Percentiles rank a stretch among this genome's conserved stretches.
These are phyloP conservation scores for Sphaerodactylus townsendi DNA, from an alignment of 2,113 vertebrate genomes.

Conservation along the genomic window DNA sequence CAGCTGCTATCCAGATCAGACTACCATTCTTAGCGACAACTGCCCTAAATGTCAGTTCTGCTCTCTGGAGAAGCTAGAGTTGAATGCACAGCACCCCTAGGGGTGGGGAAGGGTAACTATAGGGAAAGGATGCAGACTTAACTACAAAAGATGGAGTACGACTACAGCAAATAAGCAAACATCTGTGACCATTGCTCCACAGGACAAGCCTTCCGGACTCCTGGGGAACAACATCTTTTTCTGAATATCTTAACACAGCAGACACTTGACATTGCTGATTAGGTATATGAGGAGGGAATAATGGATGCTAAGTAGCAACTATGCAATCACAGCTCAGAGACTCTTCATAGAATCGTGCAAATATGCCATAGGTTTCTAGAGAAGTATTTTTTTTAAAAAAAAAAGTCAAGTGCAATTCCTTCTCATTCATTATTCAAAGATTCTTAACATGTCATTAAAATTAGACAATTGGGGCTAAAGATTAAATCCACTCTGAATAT, in stretches of 20 bases:
- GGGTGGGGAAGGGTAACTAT: too few species aligned
- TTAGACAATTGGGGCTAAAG: conserved; percentile 25
- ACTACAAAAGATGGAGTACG: too few species aligned
- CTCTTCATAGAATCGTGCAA: background rate
- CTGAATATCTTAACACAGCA: background rate
- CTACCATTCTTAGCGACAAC: too few species aligned
- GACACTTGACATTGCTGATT: background rate
- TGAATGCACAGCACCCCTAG: too few species aligned
- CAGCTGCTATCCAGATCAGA: too few species aligned
- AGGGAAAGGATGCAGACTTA: too few species aligned
- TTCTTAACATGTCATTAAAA: conserved; percentile 14
- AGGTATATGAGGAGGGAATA: background rate
- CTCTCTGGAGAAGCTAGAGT: too few species aligned
- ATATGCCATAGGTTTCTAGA: background rate
- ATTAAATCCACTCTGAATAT: background rate
- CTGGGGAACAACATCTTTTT: background rate
- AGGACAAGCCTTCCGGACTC: too few species aligned
- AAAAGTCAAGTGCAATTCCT: background rate
- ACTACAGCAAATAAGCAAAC: too few species aligned
- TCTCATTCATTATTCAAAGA: conserved; percentile 18
- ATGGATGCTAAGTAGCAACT: background rate
- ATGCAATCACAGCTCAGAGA: background rate
- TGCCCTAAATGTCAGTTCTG: too few species aligned
- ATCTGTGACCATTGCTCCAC: too few species aligned
- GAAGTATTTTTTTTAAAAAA: background rate